Base-by-base conservation (phyloP, 2,113 vertebrate species). In the Balaenoptera acutorostrata region DNA sequence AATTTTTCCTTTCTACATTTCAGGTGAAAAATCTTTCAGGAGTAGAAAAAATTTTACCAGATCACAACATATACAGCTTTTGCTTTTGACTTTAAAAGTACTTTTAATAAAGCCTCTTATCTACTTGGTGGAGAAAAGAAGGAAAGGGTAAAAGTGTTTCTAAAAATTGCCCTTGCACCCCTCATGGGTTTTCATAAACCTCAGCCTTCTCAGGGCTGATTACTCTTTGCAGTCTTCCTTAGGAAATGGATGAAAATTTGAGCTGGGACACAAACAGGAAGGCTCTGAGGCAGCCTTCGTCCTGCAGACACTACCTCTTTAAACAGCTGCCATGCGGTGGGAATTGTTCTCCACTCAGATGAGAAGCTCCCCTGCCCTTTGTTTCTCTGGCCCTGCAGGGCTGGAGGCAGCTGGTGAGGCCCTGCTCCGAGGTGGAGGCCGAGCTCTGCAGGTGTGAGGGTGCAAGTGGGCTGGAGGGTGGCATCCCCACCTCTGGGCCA, bases 181-280 rank as follows among this genome's bases (percentile, higher is more conserved):
- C 36, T n/a, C 36, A 14, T n/a, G 80, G 90, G 88, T 90, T 96
- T 87, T 77, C 77, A 52, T 95, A 95, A 94, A 89, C 96, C 95
- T 96, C 84, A 93, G 96, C 7, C 96, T 94, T 92, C 90, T 82
- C 71, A 63, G n/a, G 61, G 92, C 97, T 97, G 89, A 98, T 97
- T 90, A 92, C 92, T 91, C 98, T 97, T 92, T 96, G 96, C 96
- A 97, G 98, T 98, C 97, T 98, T 94, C 98, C 97, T 98, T 98
- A 98, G 97, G 98, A 98, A 99, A 90, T 96, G 94, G 97, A 98
- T 98, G 96, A 98, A 98, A 98, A 97, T 97, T 97, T 97, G 97
- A 98, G 98, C 97, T 95, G 96, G 98, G 98, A 98, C 97, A 98
- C 98, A 99, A 99, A 99, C 98, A 99, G 99, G 98, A 99, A 99